Base-by-base conservation (phyloP, 92 coral and sea anemone genomes). In the Desmophyllum pertusum region DNA sequence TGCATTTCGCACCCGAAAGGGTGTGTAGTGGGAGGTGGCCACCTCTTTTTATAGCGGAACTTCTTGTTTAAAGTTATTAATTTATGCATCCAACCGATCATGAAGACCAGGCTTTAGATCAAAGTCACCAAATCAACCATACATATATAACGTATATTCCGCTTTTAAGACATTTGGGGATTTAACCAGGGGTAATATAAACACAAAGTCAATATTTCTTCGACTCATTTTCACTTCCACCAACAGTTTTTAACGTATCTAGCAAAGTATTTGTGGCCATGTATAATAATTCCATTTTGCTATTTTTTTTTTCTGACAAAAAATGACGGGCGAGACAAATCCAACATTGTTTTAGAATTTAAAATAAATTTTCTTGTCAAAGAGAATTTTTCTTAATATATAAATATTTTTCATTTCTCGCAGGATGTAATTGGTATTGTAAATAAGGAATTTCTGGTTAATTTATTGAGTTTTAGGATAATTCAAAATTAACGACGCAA, bases 381-480 rank as follows among this genome's bases (percentile, higher is more conserved):
- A 29, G 25, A 43, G 39, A 73, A 73, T 50, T 50, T 13, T 21
- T 1, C 18, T n/a, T n/a, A n/a, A 50, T 50, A 50, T 1, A 38
- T 23, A 42, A 25, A 46, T 3, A 6, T 25, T 29, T 29, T 27
- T 69, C 27, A 13, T 74, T 17, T 18, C 59, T 43, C 7, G 35
- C 39, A 13, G 31, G 35, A 46, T 43, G 36, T 5, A 42, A 35
- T 76, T 77, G 38, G 36, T 77, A 40, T n/a, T 25, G 70, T 77
- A 59, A 59, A 51, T 51, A 35, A 13, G n/a, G 45, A 39, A 57
- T 75, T 45, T 21, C 11, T n/a, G 48, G 79, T 6, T 50, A 74
- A 74, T 74, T 74, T 51, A 74, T 74, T 74, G n/a, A 52, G 40
- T 25, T 35, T 31, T 8, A 13, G 21, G 36, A 70, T 5, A 70